Evolutionary conservation across 2,113 vertebrate species (phyloP).

Genomic region (Plectropomus leopardus): DNA sequence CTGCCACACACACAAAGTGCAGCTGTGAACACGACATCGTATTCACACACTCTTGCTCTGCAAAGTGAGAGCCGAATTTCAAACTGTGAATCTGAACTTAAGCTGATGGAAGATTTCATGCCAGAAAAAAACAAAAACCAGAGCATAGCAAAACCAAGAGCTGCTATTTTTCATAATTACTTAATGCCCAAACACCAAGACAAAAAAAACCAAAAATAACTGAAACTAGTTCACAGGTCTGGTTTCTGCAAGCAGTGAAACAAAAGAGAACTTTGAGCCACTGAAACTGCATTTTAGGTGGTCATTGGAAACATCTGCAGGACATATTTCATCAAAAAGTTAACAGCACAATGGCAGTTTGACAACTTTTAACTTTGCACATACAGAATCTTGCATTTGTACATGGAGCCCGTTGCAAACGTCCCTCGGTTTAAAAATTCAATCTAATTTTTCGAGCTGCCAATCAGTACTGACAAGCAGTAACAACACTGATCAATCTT

Average conservation of each 20-base stretch:
- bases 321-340: neutral
- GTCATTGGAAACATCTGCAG: neutral
- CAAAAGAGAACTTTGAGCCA: neutral
- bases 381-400: neutral
- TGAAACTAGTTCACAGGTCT: neutral
- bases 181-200: neutral
- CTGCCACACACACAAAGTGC: slow-evolving; percentile 15
- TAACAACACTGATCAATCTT: neutral
- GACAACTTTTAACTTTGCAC: neutral
- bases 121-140: slow-evolving; percentile 1
- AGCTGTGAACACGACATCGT: slow-evolving; percentile 25
- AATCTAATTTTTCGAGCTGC: neutral
- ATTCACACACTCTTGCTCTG: neutral
- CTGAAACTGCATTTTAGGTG: neutral
- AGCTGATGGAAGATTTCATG: neutral
- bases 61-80: neutral
- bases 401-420: neutral
- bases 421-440: neutral
- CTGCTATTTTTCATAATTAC: neutral
- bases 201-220: neutral
- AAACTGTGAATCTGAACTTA: neutral
- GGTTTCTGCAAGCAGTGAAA: neutral
- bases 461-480: neutral
- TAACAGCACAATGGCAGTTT: neutral
- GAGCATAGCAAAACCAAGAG: neutral